Conservation (phyloP, 2,797 vertebrate species). For the Liparis tanakae region DNA sequence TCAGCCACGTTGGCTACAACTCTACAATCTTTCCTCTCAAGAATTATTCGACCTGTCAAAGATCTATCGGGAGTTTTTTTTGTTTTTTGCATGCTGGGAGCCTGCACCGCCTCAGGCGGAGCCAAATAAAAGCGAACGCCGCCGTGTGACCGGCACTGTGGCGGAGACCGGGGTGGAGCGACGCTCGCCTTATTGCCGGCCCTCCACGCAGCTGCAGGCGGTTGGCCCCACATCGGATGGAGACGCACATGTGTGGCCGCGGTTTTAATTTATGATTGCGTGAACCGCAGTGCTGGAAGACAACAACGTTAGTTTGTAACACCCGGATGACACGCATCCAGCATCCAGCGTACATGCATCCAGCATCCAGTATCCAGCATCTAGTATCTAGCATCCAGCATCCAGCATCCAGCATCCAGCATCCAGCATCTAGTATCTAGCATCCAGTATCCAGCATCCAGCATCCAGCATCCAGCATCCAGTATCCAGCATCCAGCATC, state of each 20-base stretch:
- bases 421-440: no score
- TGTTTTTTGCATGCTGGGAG: slow-evolving; percentile 34
- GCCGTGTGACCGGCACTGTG: slow-evolving; percentile 17
- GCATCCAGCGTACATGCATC: not conserved
- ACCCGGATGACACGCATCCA: slow-evolving; percentile 47
- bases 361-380: no score
- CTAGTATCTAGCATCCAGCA: no score
- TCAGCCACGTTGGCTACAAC: slow-evolving; percentile 33
- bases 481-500: no score
- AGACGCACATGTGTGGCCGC: slow-evolving; percentile 4
- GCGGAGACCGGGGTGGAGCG: slow-evolving; percentile 13
- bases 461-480: no score
- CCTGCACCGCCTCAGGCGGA: not conserved
- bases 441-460: no score
- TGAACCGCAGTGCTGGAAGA: slow-evolving; percentile 21
- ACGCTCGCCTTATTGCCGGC: slow-evolving; percentile 1
- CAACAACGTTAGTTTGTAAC: slow-evolving; percentile 33
- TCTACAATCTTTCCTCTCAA: slow-evolving; percentile 35
- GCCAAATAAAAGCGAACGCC: slow-evolving; percentile 19
- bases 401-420: no score
- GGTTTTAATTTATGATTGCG: slow-evolving; percentile 23
- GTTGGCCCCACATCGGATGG: slow-evolving; percentile 24
- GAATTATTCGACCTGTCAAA: slow-evolving; percentile 38
- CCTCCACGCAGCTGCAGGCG: slow-evolving; percentile 17
- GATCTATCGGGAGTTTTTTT: slow-evolving; percentile 38